Conservation (phyloP, 2,888 invertebrate species). For the Andrena chrysosceles region DNA sequence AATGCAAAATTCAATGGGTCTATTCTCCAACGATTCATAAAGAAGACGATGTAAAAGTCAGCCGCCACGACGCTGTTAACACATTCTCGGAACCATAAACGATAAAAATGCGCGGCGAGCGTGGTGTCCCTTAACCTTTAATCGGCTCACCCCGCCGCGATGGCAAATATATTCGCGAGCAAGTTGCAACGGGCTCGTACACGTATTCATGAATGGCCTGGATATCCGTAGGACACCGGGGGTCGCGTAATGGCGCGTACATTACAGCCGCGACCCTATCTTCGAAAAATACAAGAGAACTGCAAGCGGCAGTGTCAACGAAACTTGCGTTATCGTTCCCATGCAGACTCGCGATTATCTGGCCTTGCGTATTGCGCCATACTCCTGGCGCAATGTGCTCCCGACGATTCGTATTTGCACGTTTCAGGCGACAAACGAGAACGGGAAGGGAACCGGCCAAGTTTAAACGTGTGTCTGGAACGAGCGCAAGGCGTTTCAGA, state of each 20-base stretch:
- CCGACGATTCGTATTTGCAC: slow-evolving; percentile 1
- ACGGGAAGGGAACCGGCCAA: background rate
- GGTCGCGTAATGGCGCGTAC: slow-evolving; percentile 22
- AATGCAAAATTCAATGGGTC: background rate
- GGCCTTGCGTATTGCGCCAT: slow-evolving; percentile 6
- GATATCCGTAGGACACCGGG: background rate
- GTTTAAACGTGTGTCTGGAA: background rate
- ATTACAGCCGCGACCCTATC: slow-evolving; percentile 16
- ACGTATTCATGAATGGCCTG: slow-evolving; percentile 41
- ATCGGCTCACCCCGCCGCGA: slow-evolving; percentile 20
- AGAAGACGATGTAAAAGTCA: background rate
- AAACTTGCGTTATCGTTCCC: slow-evolving; percentile 29
- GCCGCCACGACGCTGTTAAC: background rate
- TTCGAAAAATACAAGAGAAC: slow-evolving; percentile 24
- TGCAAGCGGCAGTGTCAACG: slow-evolving; percentile 10
- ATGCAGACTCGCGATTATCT: slow-evolving; percentile 16
- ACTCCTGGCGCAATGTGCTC: background rate
- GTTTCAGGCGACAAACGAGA: slow-evolving; percentile 14
- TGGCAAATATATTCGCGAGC: slow-evolving; percentile 49
- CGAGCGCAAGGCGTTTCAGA: background rate
- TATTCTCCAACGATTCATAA: slow-evolving; percentile 4
- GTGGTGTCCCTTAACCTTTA: slow-evolving; percentile 41
- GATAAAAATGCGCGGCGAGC: slow-evolving; percentile 27
- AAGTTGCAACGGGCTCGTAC: slow-evolving; percentile 13
- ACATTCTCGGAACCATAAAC: slow-evolving; percentile 1